Evolutionary conservation across 2,888 invertebrate genomes (phyloP).

Genomic region (Mythimna loreyi): DNA sequence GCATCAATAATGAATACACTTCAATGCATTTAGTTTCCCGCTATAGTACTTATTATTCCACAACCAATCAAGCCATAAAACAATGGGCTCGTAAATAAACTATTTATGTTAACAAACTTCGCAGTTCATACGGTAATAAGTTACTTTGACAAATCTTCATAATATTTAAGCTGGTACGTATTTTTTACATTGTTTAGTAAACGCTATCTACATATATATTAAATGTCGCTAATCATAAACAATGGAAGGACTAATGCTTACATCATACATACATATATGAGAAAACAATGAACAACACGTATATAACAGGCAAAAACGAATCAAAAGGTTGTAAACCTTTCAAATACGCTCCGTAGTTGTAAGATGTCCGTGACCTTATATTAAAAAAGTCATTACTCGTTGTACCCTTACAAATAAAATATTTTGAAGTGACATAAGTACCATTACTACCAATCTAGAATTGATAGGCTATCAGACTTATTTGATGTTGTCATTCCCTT

Average conservation of each 20-base stretch:
- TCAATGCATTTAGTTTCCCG: slow-evolving; percentile 23
- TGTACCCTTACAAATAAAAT: slow-evolving; percentile 7
- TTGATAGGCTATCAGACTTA: slow-evolving; percentile 13
- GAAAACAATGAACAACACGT: slow-evolving; percentile 50
- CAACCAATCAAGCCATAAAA: slow-evolving; percentile 31
- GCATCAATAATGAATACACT: slow-evolving; percentile 10
- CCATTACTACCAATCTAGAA: slow-evolving; percentile 4
- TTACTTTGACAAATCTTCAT: slow-evolving; percentile 6
- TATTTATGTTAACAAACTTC: slow-evolving; percentile 14
- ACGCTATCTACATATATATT: slow-evolving; percentile 10
- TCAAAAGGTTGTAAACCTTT: slow-evolving; percentile 44
- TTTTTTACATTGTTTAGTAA: slow-evolving; percentile 15
- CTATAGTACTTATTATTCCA: slow-evolving; percentile 27
- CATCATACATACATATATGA: slow-evolving; percentile 48
- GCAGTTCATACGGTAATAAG: not conserved
- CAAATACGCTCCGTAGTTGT: slow-evolving; percentile 24
- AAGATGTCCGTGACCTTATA: slow-evolving; percentile 37
- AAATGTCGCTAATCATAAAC: slow-evolving; percentile 30
- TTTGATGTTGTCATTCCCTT: slow-evolving; percentile 4
- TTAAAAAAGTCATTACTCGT: slow-evolving; percentile 1
- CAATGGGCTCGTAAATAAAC: slow-evolving; percentile 39
- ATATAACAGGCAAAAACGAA: slow-evolving; percentile 39
- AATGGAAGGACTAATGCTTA: slow-evolving; percentile 51
- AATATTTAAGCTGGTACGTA: slow-evolving; percentile 5
- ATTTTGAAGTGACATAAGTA: slow-evolving; percentile 8